Percentiles rank a stretch among this genome's conserved stretches.
Evolutionary conservation across 1,140 invertebrate species (phyloP).

Genomic region (Sinella curviseta): DNA sequence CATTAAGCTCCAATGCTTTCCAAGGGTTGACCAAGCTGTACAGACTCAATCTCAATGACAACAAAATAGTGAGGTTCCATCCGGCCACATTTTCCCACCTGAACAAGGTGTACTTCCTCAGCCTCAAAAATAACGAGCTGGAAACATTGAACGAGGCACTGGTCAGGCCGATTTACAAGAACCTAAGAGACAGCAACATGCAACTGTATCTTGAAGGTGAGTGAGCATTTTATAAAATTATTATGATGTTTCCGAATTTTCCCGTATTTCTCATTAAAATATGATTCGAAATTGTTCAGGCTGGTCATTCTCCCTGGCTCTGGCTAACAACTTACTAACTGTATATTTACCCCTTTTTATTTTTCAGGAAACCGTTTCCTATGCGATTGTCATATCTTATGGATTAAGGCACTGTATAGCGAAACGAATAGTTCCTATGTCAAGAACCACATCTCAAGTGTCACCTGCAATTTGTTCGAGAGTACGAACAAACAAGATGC

Average conservation of each 20-base stretch:
- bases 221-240: neutral
- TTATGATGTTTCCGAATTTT: neutral
- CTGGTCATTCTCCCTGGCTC: neutral
- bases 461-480: constrained; percentile 59
- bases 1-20: constrained; percentile 70
- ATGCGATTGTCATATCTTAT: constrained; percentile 74
- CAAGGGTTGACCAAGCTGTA: constrained; percentile 67
- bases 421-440: constrained; percentile 70
- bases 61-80: constrained; percentile 67
- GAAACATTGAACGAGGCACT: constrained; percentile 72
- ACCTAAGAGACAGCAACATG: constrained; percentile 69
- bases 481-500: constrained; percentile 52
- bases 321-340: neutral
- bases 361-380: constrained; percentile 71
- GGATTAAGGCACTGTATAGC: constrained; percentile 72
- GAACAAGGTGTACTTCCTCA: constrained; percentile 66
- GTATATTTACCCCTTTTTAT: neutral
- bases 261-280: neutral
- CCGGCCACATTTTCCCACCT: constrained; percentile 66
- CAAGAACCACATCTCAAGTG: constrained; percentile 69
- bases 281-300: neutral
- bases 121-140: constrained; percentile 70
- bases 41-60: constrained; percentile 69
- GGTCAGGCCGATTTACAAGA: constrained; percentile 70
- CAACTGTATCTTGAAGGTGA: constrained; percentile 75